These are phyloP conservation scores for Lepus timidus DNA, from an alignment of 2,113 vertebrate genomes.

Conservation along the genomic window DNA sequence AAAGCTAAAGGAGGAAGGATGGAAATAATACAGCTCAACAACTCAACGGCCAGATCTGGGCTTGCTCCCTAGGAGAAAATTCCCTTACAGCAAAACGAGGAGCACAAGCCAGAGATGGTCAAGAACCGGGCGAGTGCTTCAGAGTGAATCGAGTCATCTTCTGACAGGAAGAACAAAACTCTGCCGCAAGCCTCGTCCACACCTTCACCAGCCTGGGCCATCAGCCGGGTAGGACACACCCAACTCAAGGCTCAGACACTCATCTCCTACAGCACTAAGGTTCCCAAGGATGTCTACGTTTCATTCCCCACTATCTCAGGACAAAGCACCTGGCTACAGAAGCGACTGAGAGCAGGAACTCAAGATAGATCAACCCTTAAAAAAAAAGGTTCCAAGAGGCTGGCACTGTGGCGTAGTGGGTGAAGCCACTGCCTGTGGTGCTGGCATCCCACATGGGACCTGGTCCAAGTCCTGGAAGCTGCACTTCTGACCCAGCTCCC, in stretches of 20 bases:
- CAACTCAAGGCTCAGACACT: background rate
- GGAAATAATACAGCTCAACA: background rate
- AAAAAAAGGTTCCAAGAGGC: background rate
- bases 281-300: background rate
- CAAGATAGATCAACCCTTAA: background rate
- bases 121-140: background rate
- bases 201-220: background rate
- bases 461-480: too few species aligned
- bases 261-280: background rate
- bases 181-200: background rate
- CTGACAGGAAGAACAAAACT: background rate
- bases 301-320: background rate
- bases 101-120: background rate
- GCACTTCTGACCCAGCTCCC: too few species aligned
- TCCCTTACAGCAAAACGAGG: background rate
- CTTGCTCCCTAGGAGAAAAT: background rate
- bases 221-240: background rate
- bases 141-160: background rate
- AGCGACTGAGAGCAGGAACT: slow-evolving; percentile 47
- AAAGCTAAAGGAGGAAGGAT: slow-evolving; percentile 36
- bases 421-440: too few species aligned
- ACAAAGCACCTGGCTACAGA: background rate
- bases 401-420: background rate
- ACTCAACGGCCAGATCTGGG: background rate
- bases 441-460: too few species aligned